Conservation (phyloP, 2,113 vertebrate genomes). For the Ceyx cyanopectus region DNA sequence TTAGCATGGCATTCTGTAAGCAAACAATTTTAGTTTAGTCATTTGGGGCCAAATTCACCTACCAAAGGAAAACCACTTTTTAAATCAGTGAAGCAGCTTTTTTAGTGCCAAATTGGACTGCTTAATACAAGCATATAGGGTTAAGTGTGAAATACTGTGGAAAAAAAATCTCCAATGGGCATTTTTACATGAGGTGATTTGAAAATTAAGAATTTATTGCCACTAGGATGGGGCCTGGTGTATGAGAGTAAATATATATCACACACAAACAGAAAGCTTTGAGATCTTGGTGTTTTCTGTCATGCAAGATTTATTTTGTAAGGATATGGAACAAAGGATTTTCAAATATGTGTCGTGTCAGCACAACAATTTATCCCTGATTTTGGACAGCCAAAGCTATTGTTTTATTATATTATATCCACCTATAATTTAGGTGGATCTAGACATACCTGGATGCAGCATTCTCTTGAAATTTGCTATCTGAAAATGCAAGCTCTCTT, state of each 20-base stretch:
- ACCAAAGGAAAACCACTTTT: background rate
- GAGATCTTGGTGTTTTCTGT: background rate
- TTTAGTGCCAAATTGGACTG: background rate
- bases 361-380: background rate
- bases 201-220: background rate
- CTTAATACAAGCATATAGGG: background rate
- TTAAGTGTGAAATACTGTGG: background rate
- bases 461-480: background rate
- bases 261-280: background rate
- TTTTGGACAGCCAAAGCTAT: background rate
- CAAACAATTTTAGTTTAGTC: background rate
- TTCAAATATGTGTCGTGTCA: background rate
- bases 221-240: background rate
- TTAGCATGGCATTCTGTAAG: background rate
- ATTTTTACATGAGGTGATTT: background rate
- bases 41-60: background rate
- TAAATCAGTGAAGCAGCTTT: background rate
- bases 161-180: background rate
- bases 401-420: background rate
- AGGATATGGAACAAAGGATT: background rate
- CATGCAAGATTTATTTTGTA: background rate
- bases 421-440: background rate
- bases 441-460: background rate
- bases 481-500: background rate
- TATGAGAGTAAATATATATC: background rate